Percentiles rank a stretch among this genome's conserved stretches.
phyloP scores from a whole-genome alignment of 2,113 vertebrate genomes.

The Mystacornis crossleyi region DNA sequence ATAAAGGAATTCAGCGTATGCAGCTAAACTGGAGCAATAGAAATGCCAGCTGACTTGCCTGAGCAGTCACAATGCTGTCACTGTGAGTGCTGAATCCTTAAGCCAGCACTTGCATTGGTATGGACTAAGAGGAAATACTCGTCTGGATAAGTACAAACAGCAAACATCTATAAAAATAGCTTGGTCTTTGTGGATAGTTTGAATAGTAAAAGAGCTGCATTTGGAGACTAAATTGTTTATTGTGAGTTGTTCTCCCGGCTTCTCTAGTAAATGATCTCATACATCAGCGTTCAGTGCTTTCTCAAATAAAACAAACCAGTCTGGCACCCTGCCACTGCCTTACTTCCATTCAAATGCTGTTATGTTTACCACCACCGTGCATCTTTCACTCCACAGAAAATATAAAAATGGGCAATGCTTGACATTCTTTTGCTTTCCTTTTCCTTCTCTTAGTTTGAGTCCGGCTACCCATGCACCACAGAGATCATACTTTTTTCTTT shows the following conservation, averaged over 20 bases:
- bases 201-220: neutral
- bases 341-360: constrained; percentile 8
- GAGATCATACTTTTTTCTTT: neutral
- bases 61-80: neutral
- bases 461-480: neutral
- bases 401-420: neutral
- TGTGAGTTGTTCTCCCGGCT: neutral
- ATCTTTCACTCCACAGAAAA: neutral
- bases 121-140: neutral
- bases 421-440: neutral
- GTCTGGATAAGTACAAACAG: neutral
- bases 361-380: neutral
- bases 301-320: constrained; percentile 28
- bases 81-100: neutral
- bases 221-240: neutral
- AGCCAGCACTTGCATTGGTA: neutral
- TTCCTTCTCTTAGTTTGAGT: neutral
- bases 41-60: neutral
- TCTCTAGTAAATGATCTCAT: constrained; percentile 35
- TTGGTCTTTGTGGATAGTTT: neutral
- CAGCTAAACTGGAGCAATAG: neutral
- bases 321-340: neutral
- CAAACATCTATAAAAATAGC: neutral
- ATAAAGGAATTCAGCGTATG: neutral
- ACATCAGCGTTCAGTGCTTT: constrained; percentile 2